A percentile compares a stretch with the other conserved stretches of the same genome.
Conservation (phyloP, 2,113 vertebrate genomes). For the Echinops telfairi region DNA sequence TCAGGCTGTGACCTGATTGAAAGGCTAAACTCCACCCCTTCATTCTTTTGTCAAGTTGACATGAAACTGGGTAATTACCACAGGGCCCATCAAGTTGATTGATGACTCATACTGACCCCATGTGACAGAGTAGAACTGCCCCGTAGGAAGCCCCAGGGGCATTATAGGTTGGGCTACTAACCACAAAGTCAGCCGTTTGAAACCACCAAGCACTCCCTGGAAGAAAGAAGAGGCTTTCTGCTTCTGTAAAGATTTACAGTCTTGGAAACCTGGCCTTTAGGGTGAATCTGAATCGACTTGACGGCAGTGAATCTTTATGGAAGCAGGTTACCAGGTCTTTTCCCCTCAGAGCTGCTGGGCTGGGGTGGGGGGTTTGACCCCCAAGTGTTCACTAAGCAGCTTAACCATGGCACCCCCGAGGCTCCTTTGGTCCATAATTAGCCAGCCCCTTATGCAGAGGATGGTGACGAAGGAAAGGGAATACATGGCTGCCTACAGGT, state of each 20-base stretch:
- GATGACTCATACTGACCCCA: background rate
- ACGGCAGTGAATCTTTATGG: background rate
- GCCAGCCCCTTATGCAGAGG: background rate
- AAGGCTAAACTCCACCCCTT: too few relatives aligned
- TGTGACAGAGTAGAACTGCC: background rate
- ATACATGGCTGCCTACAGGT: too few relatives aligned
- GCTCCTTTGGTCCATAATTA: background rate
- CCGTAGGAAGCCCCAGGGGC: background rate
- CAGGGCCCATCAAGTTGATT: background rate
- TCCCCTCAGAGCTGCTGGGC: background rate
- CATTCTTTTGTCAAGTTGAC: too few relatives aligned
- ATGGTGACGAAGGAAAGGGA: background rate
- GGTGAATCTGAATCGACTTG: too few relatives aligned
- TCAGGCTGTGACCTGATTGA: too few relatives aligned
- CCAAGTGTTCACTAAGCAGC: background rate
- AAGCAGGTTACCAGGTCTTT: background rate
- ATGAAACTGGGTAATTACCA: too few relatives aligned
- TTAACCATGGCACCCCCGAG: background rate
- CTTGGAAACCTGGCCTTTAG: too few relatives aligned
- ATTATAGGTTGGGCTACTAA: too few relatives aligned
- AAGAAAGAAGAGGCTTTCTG: too few relatives aligned
- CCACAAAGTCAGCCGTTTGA: too few relatives aligned
- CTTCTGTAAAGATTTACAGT: too few relatives aligned
- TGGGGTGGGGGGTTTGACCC: background rate
- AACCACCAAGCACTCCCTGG: too few relatives aligned